phyloP scores from a whole-genome alignment of 2,113 vertebrate genomes.

The Melanocharis versteri region DNA sequence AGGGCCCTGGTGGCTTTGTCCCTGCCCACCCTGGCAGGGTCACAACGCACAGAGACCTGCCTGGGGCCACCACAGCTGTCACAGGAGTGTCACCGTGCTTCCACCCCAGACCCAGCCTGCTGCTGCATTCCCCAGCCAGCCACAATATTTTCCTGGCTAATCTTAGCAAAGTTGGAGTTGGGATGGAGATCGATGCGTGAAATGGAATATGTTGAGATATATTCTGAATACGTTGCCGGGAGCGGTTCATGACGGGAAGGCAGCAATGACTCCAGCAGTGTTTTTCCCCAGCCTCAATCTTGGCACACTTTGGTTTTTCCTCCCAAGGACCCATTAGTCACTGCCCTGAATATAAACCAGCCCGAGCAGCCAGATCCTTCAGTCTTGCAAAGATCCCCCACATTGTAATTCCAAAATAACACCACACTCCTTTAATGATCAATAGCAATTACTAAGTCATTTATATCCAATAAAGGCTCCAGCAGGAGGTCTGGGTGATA shows the following conservation, averaged over 20 bases:
- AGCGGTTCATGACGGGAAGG: not conserved
- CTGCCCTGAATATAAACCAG: not conserved
- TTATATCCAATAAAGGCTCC: constrained; percentile 68
- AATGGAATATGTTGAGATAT: not conserved
- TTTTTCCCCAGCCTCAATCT: not conserved
- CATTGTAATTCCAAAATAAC: constrained; percentile 21
- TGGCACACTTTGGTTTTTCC: constrained; percentile 13
- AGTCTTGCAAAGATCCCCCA: not conserved
- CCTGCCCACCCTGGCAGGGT: not conserved
- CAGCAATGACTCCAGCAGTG: not conserved
- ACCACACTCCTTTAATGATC: constrained; percentile 48
- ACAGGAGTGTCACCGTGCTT: accelerated
- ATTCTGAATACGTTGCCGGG: not conserved
- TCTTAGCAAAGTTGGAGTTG: not conserved
- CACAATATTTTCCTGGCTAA: not conserved
- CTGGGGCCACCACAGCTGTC: accelerated
- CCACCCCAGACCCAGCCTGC: accelerated
- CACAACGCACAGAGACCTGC: accelerated
- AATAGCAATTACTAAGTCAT: constrained; percentile 65
- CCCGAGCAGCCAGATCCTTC: not conserved
- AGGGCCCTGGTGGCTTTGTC: not conserved
- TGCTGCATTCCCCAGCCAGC: not conserved
- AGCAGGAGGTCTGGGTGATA: constrained; percentile 52
- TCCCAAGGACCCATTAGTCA: constrained; percentile 10
- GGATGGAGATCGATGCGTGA: not conserved